Conservation (phyloP, 2,113 vertebrate species). For the Caloenas nicobarica region DNA sequence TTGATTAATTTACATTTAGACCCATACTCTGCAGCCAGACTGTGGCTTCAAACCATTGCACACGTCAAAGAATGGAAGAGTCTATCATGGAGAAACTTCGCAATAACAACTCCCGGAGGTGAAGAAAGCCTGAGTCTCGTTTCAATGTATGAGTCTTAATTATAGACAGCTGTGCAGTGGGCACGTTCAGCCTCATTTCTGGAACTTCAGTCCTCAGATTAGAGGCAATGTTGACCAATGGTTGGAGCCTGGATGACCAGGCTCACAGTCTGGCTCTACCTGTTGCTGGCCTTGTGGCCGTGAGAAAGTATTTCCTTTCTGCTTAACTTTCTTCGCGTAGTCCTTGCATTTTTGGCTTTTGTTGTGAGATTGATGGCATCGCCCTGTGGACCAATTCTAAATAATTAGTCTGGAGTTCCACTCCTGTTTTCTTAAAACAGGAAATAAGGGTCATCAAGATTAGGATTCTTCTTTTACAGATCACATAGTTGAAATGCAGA, state of each 20-base stretch:
- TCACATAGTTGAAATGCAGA: neutral
- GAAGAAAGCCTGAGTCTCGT: neutral
- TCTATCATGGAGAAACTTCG: neutral
- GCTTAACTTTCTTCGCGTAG: neutral
- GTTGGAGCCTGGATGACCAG: neutral
- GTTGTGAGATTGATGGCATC: neutral
- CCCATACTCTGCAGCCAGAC: neutral
- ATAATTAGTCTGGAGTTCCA: neutral
- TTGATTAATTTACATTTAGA: neutral
- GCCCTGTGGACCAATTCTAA: neutral
- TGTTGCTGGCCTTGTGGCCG: neutral
- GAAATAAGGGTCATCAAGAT: neutral
- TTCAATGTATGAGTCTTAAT: neutral
- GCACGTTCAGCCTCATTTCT: neutral
- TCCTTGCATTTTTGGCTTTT: neutral
- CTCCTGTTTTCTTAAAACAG: neutral
- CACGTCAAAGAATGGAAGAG: neutral
- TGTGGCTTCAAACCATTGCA: neutral
- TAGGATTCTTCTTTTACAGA: neutral
- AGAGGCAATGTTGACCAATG: neutral
- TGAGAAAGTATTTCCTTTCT: neutral
- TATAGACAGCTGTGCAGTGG: neutral
- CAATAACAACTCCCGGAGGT: neutral
- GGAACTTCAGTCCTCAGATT: neutral
- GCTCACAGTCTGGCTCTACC: neutral